Evolutionary conservation across 2,888 invertebrate genomes (phyloP).

Genomic region (Melipona beecheii): DNA sequence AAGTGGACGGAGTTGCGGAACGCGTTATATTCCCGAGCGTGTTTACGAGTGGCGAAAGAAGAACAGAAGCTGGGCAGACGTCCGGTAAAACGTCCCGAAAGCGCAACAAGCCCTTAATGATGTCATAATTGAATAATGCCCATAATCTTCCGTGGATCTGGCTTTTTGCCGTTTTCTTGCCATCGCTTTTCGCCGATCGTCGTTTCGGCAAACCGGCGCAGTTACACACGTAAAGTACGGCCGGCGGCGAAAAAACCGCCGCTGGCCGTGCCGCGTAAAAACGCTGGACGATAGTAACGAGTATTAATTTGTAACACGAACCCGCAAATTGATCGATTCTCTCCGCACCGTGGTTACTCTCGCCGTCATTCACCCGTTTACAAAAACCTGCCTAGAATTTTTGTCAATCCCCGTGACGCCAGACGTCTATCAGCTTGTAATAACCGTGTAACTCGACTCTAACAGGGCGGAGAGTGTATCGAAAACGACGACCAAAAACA

Average conservation of each 20-base stretch:
- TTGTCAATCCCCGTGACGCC: neutral
- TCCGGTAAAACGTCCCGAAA: slow-evolving; percentile 50
- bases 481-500: neutral
- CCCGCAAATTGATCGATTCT: slow-evolving; percentile 24
- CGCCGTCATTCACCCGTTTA: neutral
- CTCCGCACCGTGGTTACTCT: neutral
- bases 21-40: slow-evolving; percentile 15
- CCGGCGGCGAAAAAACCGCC: slow-evolving; percentile 13
- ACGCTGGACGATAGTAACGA: slow-evolving; percentile 28
- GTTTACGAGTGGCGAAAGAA: slow-evolving; percentile 37
- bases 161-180: slow-evolving; percentile 55
- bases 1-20: neutral
- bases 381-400: neutral
- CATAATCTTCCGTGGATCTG: slow-evolving; percentile 58
- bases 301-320: slow-evolving; percentile 45
- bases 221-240: slow-evolving; percentile 48
- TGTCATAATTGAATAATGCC: slow-evolving; percentile 71
- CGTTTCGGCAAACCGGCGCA: slow-evolving; percentile 45
- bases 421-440: neutral
- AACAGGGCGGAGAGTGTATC: neutral
- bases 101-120: slow-evolving; percentile 65
- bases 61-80: slow-evolving; percentile 13
- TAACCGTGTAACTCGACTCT: neutral
- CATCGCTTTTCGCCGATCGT: slow-evolving; percentile 39
- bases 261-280: slow-evolving; percentile 32